Evolutionary conservation across 1,140 invertebrate genomes (phyloP), one percentile per base, ranked within the genome.

Genomic region (Drosophila repleta): DNA sequence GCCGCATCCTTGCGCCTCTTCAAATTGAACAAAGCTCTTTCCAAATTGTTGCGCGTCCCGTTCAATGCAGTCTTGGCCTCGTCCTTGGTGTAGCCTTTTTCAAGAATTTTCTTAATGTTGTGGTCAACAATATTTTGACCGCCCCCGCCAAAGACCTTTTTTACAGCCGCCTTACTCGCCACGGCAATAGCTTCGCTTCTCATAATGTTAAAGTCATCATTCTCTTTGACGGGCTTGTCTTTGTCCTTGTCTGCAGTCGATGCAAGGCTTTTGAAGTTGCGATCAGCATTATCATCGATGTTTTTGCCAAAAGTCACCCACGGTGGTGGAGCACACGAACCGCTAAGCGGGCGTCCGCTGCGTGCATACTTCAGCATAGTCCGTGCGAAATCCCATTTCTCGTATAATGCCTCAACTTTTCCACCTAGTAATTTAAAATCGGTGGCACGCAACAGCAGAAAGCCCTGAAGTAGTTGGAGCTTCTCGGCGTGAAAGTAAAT

Each of bases 241-340:
- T 94, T 94, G n/a, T 93, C 92, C 8, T 13, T 35, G 32, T 35
- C 32, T 35, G 93, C 93, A 15, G 92, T 91, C 1, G 74, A 35
- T 52, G 82, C 91, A 15, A 95, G 87, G 67, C 95, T 95, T 90
- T 96, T 96, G 45, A 96, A 96, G 76, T 95, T 94, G 70, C 93
- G 93, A 69, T 96, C 94, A 8, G 55, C 73, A n/a, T 66, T 62
- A 7, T 76, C 53, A 70, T 94, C 92, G 39, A 95, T 87, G 87
- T 95, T 95, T 81, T 96, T 95, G 1, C 97, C 97, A 93, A 98
- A 98, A 43, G 97, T 95, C 71, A 98, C 96, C 96, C 97, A 98
- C 39, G 95, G 95, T 45, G 95, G 95, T 41, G 96, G 96, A n/a
- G 96, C 96, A 1, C 96, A 95, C 69, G 95, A 95, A 81, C 96